These are phyloP conservation scores for Junonia oenone DNA, from an alignment of 2,888 invertebrate genomes.

Conservation along the genomic window DNA sequence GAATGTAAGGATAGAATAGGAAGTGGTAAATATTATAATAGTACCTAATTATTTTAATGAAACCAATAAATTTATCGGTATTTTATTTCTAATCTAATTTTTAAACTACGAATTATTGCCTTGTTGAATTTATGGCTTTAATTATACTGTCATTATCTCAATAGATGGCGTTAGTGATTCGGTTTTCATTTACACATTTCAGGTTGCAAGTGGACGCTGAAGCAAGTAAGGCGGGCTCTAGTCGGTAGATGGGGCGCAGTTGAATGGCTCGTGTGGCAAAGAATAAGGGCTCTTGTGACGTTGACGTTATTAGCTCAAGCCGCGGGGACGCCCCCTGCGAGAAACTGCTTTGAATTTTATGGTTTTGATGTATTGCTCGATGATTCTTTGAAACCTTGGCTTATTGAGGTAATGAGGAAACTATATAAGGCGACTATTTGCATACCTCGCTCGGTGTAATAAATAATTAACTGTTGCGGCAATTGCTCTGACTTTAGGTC, in stretches of 20 bases:
- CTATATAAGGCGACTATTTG: neutral
- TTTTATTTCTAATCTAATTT: no score
- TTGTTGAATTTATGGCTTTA: neutral
- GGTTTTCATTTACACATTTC: constrained; percentile 15
- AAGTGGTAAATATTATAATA: constrained; percentile 75
- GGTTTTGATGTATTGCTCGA: constrained; percentile 95
- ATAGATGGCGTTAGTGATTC: constrained; percentile 14
- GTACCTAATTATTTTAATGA: neutral
- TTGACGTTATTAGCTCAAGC: constrained; percentile 88
- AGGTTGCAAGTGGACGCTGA: constrained; percentile 93
- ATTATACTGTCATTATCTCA: neutral
- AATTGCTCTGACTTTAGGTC: neutral
- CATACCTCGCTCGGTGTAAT: neutral
- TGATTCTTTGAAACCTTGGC: constrained; percentile 90
- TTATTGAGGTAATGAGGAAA: constrained; percentile 84
- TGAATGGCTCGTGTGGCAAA: constrained; percentile 90
- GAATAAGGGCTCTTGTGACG: constrained; percentile 85
- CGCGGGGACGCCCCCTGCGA: constrained; percentile 83
- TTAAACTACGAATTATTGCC: no score
- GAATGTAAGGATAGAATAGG: constrained; percentile 91
- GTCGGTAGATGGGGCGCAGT: constrained; percentile 80
- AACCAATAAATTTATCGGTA: no score
- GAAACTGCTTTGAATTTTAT: constrained; percentile 93
- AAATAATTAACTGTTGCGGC: neutral
- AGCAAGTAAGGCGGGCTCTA: constrained; percentile 87